Evolutionary conservation across 2,113 vertebrate species (phyloP).

Genomic region (Chamaetylas fuelleborni): DNA sequence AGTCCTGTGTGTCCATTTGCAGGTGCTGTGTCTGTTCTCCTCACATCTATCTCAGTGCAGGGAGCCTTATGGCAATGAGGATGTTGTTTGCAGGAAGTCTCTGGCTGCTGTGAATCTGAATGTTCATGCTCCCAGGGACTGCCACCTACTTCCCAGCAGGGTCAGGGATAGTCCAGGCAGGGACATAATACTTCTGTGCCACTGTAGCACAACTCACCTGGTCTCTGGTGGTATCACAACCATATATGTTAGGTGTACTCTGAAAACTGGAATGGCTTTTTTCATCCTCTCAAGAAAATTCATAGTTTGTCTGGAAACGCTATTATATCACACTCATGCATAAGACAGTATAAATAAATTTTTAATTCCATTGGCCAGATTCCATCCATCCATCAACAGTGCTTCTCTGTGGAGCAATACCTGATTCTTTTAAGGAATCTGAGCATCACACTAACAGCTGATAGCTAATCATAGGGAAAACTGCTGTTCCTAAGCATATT

Average conservation of each 20-base stretch:
- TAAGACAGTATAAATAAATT: not conserved
- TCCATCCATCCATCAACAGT: not conserved
- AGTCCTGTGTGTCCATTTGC: not conserved
- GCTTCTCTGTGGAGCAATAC: not conserved
- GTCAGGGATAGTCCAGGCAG: not conserved
- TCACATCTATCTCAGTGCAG: not conserved
- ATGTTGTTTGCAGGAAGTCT: not conserved
- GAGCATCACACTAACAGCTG: not conserved
- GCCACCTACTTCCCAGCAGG: not conserved
- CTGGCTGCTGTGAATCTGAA: not conserved
- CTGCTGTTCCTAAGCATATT: not conserved
- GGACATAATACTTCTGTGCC: not conserved
- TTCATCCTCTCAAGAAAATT: not conserved
- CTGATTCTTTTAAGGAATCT: not conserved
- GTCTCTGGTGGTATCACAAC: not conserved
- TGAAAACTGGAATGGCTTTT: not conserved
- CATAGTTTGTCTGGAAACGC: not conserved
- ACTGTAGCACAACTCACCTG: not conserved
- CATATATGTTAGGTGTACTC: not conserved
- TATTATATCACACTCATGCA: not conserved
- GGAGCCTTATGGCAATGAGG: rapidly evolving
- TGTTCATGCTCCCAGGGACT: not conserved
- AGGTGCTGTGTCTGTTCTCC: not conserved
- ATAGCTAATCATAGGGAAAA: not conserved
- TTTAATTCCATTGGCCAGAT: not conserved